Base-by-base conservation (phyloP, 1,140 invertebrate species). In the Cyrtorhinus lividipennis region DNA sequence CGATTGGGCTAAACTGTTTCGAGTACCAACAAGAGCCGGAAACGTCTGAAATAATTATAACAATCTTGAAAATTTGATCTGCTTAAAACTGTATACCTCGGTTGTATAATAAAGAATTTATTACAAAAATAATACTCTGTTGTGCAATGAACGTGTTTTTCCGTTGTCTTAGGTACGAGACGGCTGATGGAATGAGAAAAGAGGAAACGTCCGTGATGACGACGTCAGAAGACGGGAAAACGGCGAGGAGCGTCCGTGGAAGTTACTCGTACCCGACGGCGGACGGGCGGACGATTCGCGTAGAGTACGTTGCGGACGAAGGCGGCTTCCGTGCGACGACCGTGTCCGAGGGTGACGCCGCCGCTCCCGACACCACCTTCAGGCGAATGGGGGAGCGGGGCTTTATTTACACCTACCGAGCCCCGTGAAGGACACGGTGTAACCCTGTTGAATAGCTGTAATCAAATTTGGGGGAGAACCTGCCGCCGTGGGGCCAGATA, bases 221-320 rank as follows among this genome's bases (percentile, higher is more conserved):
- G 71, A 81, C 80, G n/a, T 83, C 85, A 68, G 74, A 79, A 22
- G 64, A 67, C 22, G 65, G 70, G 0, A 78, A 81, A 12, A 79
- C 80, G 61, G 81, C 81, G 2, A 80, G 81, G 53, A 79, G 78
- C 48, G 84, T 79, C 0, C 76, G 80, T 18, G 86, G 86, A 0
- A 81, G 78, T 0, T 88, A 80, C 65, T 85, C 85, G 56, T 92
- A 90, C 71, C 89, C 86, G 0, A 86, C 87, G 13, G 85, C 86
- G 0, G 87, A 90, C 68, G 88, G 88, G 59, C 84, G 82, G 46
- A 79, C 84, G 22, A 87, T 90, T 65, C 76, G 80, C 0, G 74
- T 93, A 0, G 82, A 79, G 62, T 93, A 92, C 71, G 78, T 81
- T 1, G 88, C 89, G 1, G 88, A 90, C 71, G 83, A 59, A 59